phyloP scores from a whole-genome alignment of 2,797 vertebrate species.

The Sylvia borin region DNA sequence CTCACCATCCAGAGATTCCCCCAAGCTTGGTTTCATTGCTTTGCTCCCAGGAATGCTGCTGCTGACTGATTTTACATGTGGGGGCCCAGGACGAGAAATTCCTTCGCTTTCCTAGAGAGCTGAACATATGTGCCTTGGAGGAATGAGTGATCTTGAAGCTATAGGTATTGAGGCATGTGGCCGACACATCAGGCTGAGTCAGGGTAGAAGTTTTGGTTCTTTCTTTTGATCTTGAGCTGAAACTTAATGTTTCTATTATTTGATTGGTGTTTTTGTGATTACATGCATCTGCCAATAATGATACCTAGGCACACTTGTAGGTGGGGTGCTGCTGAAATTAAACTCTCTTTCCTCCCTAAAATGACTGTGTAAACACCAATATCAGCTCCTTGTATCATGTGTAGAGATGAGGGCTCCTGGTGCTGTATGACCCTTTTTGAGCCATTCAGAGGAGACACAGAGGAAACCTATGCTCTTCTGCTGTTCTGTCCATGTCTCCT shows the following conservation, averaged over 20 bases:
- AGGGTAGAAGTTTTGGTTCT: not conserved
- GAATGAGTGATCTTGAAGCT: not conserved
- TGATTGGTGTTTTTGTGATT: slow-evolving; percentile 51
- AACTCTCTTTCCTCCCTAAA: slow-evolving; percentile 35
- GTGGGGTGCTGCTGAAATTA: slow-evolving; percentile 21
- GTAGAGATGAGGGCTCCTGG: slow-evolving; percentile 18
- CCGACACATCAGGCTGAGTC: slow-evolving; percentile 1
- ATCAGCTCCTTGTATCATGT: slow-evolving; percentile 9
- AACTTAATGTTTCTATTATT: slow-evolving; percentile 54
- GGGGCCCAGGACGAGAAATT: not conserved
- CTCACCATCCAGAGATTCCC: not conserved
- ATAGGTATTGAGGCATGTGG: not conserved
- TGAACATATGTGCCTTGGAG: not conserved
- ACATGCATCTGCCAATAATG: slow-evolving; percentile 44
- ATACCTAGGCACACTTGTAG: not conserved
- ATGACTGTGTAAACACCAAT: slow-evolving; percentile 53
- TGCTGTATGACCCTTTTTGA: not conserved
- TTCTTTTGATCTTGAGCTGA: slow-evolving; percentile 52
- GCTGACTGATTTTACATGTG: not conserved
- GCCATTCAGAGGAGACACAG: not conserved
- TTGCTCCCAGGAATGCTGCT: not conserved
- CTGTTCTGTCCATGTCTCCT: not conserved
- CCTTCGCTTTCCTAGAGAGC: not conserved
- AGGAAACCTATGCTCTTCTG: not conserved
- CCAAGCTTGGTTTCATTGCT: not conserved